Evolutionary conservation across 2,113 vertebrate species (phyloP).

Genomic region (Uropsilus gracilis): DNA sequence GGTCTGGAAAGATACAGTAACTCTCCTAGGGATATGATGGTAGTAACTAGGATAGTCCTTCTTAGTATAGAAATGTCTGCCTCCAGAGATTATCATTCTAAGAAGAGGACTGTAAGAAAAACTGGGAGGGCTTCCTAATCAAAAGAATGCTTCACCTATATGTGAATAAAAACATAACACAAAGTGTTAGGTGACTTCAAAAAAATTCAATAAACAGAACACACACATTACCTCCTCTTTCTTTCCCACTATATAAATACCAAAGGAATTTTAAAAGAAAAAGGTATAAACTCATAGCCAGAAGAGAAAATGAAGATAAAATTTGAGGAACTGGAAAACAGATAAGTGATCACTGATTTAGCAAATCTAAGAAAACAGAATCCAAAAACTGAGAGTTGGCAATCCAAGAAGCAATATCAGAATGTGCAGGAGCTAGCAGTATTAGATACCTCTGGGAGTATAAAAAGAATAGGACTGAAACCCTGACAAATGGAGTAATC

Average conservation of each 20-base stretch:
- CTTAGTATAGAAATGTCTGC: background rate
- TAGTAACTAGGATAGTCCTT: background rate
- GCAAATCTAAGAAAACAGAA: background rate
- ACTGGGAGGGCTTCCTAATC: background rate
- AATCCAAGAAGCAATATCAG: background rate
- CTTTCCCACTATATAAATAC: background rate
- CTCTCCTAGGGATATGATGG: background rate
- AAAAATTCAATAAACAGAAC: background rate
- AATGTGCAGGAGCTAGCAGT: background rate
- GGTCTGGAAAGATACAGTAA: background rate
- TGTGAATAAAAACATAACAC: background rate
- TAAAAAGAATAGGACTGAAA: background rate
- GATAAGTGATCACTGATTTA: background rate
- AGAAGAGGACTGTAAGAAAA: background rate
- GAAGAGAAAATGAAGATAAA: constrained; percentile 26
- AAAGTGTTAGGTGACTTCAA: background rate
- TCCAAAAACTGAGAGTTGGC: background rate
- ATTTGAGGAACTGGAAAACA: background rate
- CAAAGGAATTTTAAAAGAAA: background rate
- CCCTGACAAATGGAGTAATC: background rate
- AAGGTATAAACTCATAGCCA: background rate
- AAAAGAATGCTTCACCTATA: background rate
- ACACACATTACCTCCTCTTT: background rate
- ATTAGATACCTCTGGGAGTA: background rate
- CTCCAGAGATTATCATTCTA: background rate